Base-by-base conservation (phyloP, 30 jellyfish, hydroid and myxozoan species). In the Hydractinia symbiolongicarpus region DNA sequence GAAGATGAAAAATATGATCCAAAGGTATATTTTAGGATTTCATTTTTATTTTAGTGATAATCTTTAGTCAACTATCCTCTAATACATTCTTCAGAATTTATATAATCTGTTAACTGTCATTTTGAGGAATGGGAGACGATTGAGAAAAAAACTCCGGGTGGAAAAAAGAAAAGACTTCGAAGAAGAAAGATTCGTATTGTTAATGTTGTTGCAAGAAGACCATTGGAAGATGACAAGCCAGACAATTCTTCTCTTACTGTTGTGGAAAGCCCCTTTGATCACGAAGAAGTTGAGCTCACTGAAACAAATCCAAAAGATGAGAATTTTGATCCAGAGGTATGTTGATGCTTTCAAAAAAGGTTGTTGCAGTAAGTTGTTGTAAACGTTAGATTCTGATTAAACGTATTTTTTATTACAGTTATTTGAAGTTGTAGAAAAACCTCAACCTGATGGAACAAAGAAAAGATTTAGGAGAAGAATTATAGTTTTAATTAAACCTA, bases 51-150 rank as follows among this genome's bases (percentile, higher is more conserved):
- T 60, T 60, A 60, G 20, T 13, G n/a, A 60, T 13, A 60, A 13
- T 60, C 2, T 60, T 60, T 1, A 15, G 1, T 30, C 44, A 30
- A 2, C 44, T 30, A 30, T 0, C 44, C 44, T 30, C 44, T 30
- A 30, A 0, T 30, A 30, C 44, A 30, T 30, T 0, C 44, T 30
- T 30, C 44, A 30, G 44, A 30, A 30, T 30, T 30, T 30, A 30
- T 0, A 30, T 30, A 30, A 30, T 2, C 44, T 30, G 44, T 30
- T 2, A 30, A 30, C 44, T 60, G 20, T 4, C 50, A 11, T 30
- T 58, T 11, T 11, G 50, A 89, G 96, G 96, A 89, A 76, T 89
- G 96, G 96, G 88, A 74, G 55, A 66, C 89, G 4, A 70, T 84
- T 10, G 95, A 84, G 57, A 81, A 75, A 19, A 67, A 57, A 8